Base-by-base conservation (phyloP, 2,797 vertebrate genomes). In the Gephyroberyx darwinii region DNA sequence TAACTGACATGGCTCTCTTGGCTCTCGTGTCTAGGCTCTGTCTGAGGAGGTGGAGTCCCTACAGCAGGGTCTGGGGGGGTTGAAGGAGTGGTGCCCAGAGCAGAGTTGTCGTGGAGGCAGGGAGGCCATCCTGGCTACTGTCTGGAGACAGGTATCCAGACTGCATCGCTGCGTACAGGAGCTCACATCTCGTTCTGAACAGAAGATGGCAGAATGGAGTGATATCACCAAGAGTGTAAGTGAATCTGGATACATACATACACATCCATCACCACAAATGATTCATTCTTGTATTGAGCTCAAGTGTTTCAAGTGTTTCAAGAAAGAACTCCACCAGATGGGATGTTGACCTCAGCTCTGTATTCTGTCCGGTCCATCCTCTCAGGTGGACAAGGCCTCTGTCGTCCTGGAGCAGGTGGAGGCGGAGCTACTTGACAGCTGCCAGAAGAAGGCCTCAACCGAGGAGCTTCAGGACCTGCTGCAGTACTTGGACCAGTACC, bases 341-440 rank as follows among this genome's bases (percentile, higher is more conserved):
- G 8, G 2, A 19, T 50, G n/a, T 19, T 50, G 47, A 50, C n/a
- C 9, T 19, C 39, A 13, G 10, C 13, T 14, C 39, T 12, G 13
- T 12, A 5, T 14, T 37, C 19, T 45, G 22, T 54, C 41, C 0
- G 5, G 0, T 35, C 48, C 33, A 1, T 33, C 6, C 41, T 30
- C 71, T 69, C 88, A 99, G 98, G 89, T 98, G 90, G 95, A 96
- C 89, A 92, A 94, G 71, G 92, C 96, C 65, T 88, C 94, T 9
- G 88, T 89, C 17, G 90, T 96, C 69, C 89, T 97, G 8, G 93
- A 96, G 79, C 93, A 95, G 84, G 92, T 96, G 83, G 95, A 96
- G 90, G 94, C 93, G 12, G 96, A 98, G 66, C 89, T 95, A 7
- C 95, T 95, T 9, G 91, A 94, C 5, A 62, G 59, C 66, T 83